phyloP scores from a whole-genome alignment of 1,140 invertebrate genomes.

The Orius laevigatus region DNA sequence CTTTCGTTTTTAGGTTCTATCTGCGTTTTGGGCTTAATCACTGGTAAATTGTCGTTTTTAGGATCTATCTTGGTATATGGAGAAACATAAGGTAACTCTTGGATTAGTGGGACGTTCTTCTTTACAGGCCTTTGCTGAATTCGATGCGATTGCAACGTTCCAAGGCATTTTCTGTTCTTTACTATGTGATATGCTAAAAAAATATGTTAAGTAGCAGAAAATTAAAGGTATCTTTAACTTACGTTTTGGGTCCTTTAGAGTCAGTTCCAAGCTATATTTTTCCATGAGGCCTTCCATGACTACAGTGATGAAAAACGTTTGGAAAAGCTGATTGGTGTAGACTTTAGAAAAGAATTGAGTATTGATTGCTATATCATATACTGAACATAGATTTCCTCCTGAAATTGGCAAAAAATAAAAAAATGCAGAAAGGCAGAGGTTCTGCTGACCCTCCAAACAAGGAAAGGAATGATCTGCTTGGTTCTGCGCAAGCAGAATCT shows the following conservation, averaged over 20 bases:
- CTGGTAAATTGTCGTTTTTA: too few relatives aligned
- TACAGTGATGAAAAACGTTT: conserved; percentile 56
- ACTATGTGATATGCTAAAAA: conserved; percentile 33
- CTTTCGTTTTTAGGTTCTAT: not conserved
- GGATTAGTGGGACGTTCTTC: conserved; percentile 23
- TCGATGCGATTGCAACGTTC: conserved; percentile 50
- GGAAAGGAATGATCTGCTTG: too few relatives aligned
- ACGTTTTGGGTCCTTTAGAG: conserved; percentile 30
- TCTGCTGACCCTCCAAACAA: too few relatives aligned
- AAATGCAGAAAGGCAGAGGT: conserved; percentile 3
- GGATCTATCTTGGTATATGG: not conserved
- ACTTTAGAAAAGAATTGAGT: conserved; percentile 52
- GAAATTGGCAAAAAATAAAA: conserved; percentile 17
- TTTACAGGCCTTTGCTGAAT: conserved; percentile 43
- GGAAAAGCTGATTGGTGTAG: conserved; percentile 46
- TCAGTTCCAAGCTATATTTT: conserved; percentile 52
- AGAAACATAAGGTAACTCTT: conserved; percentile 1
- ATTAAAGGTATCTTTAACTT: conserved; percentile 10
- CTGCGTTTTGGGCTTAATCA: not conserved
- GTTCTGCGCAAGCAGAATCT: too few relatives aligned
- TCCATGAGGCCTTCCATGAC: conserved; percentile 55
- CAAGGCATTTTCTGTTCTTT: conserved; percentile 47
- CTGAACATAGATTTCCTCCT: conserved; percentile 46
- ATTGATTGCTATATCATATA: conserved; percentile 63
- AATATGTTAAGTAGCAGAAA: not conserved